Percentiles rank a stretch among this genome's conserved stretches.
These are phyloP conservation scores for Luperina testacea DNA, from an alignment of 2,888 invertebrate species.

Conservation along the genomic window DNA sequence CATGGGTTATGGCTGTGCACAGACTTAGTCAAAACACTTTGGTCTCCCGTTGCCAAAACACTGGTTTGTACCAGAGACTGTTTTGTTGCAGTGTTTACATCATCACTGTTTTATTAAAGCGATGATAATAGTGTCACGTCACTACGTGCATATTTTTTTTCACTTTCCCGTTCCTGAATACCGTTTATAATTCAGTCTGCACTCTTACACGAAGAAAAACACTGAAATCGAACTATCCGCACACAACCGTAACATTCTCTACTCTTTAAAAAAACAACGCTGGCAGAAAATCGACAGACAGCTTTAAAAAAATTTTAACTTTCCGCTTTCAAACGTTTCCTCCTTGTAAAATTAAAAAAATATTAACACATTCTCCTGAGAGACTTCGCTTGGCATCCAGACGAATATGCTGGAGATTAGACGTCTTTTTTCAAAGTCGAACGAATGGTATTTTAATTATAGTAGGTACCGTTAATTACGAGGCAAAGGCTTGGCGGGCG, in stretches of 20 bases:
- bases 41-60: neutral
- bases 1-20: neutral
- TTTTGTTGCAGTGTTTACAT: neutral
- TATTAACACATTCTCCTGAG: constrained; percentile 38
- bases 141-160: neutral
- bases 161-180: neutral
- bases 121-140: neutral
- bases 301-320: constrained; percentile 14
- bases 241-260: neutral
- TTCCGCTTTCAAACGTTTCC: neutral
- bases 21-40: neutral
- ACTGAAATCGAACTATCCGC: neutral
- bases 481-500: constrained; percentile 69
- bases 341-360: constrained; percentile 27
- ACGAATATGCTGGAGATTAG: constrained; percentile 63
- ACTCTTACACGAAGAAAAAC: neutral
- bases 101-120: neutral
- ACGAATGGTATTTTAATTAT: constrained; percentile 89
- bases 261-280: neutral
- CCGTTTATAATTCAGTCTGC: neutral
- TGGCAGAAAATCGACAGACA: constrained; percentile 2
- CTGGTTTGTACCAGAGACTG: neutral
- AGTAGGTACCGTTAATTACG: constrained; percentile 83
- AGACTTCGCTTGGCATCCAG: constrained; percentile 43
- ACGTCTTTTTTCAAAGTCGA: constrained; percentile 77